Percentiles rank a stretch among this genome's conserved stretches.
phyloP scores from a whole-genome alignment of 2,888 invertebrate species.

The Drosophila hamatofila region DNA sequence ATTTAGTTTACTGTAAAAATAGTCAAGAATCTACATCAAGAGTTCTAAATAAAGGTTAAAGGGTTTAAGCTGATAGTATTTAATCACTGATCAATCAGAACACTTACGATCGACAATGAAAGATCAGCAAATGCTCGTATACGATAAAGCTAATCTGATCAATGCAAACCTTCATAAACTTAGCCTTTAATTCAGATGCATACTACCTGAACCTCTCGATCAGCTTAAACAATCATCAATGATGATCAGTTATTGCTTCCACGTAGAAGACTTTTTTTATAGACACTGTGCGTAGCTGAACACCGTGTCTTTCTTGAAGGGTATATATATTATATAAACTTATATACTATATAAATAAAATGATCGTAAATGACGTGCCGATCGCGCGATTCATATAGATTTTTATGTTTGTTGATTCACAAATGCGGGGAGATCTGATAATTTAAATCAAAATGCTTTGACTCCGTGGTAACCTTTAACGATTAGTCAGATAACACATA shows the following conservation, averaged over 20 bases:
- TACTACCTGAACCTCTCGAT: not conserved
- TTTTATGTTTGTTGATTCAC: conserved; percentile 6
- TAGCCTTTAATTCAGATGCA: not conserved
- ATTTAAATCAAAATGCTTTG: conserved; percentile 15
- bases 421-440: conserved; percentile 14
- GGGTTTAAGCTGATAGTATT: not conserved
- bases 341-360: not conserved
- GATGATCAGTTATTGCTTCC: not conserved
- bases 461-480: conserved; percentile 11
- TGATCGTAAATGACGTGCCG: conserved; percentile 1
- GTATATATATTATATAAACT: conserved; percentile 3
- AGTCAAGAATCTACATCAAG: not conserved
- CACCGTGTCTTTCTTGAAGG: conserved; percentile 37
- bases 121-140: not conserved
- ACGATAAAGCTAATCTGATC: not conserved
- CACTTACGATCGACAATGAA: not conserved
- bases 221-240: not conserved
- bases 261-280: not conserved
- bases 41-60: not conserved
- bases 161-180: too few species aligned
- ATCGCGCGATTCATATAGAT: conserved; percentile 3
- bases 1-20: not conserved
- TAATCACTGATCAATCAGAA: not conserved
- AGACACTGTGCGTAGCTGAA: not conserved
- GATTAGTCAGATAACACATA: conserved; percentile 12